A percentile compares a stretch with the other conserved stretches of the same genome.
These are phyloP conservation scores for Cynopterus brachyotis DNA, from an alignment of 2,113 vertebrate species.

Conservation along the genomic window DNA sequence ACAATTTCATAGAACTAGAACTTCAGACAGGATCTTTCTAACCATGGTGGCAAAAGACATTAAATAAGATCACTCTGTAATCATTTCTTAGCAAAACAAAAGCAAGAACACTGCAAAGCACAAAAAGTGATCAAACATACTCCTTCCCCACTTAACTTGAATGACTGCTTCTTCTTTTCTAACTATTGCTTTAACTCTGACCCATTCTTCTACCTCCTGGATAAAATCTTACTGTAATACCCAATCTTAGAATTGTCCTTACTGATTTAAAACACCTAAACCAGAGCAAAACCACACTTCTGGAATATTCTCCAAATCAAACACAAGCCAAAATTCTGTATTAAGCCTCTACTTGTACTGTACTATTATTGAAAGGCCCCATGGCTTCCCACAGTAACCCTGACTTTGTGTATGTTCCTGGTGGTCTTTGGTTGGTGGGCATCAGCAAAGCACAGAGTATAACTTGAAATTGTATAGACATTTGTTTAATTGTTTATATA, in stretches of 20 bases:
- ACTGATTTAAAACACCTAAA: not conserved
- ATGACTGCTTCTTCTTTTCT: not conserved
- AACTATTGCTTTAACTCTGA: not conserved
- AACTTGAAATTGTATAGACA: not conserved
- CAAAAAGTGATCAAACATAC: not conserved
- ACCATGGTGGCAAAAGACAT: not conserved
- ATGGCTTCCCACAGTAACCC: not conserved
- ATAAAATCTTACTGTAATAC: not conserved
- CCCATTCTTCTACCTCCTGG: not conserved
- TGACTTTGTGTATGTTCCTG: not conserved
- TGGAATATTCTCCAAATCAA: not conserved
- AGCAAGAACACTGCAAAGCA: not conserved
- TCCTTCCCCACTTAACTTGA: not conserved
- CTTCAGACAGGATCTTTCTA: not conserved
- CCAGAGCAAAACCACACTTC: not conserved
- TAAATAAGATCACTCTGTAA: not conserved
- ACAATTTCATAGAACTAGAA: not conserved
- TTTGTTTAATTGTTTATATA: not conserved
- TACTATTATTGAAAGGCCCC: not conserved
- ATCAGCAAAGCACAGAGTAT: not conserved
- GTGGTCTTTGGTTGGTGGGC: not conserved
- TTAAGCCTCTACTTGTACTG: not conserved
- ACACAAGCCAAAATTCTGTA: not conserved
- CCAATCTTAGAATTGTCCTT: not conserved
- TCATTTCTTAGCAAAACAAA: not conserved